These are phyloP conservation scores for Heterodera carotae DNA, from an alignment of 1,140 invertebrate genomes.

Conservation along the genomic window DNA sequence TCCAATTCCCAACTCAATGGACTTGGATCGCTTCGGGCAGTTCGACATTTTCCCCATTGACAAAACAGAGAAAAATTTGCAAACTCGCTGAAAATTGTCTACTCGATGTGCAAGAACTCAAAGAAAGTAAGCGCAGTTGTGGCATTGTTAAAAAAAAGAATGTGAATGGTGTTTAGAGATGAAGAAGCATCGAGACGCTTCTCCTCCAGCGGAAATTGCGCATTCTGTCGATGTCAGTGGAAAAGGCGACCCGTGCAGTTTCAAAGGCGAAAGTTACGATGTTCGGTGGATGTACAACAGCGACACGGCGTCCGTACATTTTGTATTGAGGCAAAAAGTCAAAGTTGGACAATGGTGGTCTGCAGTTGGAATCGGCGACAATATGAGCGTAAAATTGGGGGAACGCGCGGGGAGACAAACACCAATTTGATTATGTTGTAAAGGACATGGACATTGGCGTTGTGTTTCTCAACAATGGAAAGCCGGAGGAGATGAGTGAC, in stretches of 20 bases:
- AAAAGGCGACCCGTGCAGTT: constrained; percentile 54
- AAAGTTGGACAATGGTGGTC: constrained; percentile 62
- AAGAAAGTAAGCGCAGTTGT: constrained; percentile 8
- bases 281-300: constrained; percentile 52
- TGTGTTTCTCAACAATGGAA: constrained; percentile 47
- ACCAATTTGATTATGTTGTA: neutral
- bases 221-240: constrained; percentile 52
- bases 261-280: constrained; percentile 35
- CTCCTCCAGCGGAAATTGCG: constrained; percentile 31
- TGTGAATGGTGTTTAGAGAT: neutral
- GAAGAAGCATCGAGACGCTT: constrained; percentile 4
- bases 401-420: too few relatives aligned
- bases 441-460: constrained; percentile 56
- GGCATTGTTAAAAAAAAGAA: neutral
- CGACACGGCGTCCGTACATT: constrained; percentile 45
- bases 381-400: constrained; percentile 44
- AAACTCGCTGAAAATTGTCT: constrained; percentile 18
- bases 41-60: constrained; percentile 13
- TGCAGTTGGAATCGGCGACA: constrained; percentile 59
- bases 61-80: constrained; percentile 12
- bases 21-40: neutral
- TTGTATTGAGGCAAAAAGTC: constrained; percentile 46
- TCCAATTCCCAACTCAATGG: constrained; percentile 17
- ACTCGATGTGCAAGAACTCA: constrained; percentile 3
- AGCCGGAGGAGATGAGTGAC: constrained; percentile 45